Percentiles rank a stretch among this genome's conserved stretches.
Evolutionary conservation across 2,797 vertebrate genomes (phyloP).

Genomic region (Acanthurus leucopareius): DNA sequence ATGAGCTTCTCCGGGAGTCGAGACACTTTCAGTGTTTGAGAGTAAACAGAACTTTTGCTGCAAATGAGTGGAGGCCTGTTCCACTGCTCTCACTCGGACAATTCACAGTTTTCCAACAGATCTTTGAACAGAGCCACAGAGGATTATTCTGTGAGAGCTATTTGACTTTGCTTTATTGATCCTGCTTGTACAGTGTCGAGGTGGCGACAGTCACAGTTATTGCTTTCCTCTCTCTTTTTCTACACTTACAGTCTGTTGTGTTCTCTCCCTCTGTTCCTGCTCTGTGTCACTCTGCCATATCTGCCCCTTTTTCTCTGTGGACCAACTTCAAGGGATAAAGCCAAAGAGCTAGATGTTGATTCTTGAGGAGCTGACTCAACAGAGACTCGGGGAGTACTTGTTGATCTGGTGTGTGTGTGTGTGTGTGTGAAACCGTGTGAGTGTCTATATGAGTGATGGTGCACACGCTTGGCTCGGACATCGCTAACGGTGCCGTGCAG

Average conservation of each 20-base stretch:
- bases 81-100: conserved; percentile 32
- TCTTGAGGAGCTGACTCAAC: conserved; percentile 67
- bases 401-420: conserved; percentile 44
- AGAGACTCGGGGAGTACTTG: conserved; percentile 56
- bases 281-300: conserved; percentile 44
- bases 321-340: conserved; percentile 55
- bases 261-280: conserved; percentile 19
- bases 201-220: conserved; percentile 54
- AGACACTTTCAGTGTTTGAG: conserved; percentile 36
- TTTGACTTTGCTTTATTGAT: conserved; percentile 79
- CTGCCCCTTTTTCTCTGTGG: conserved; percentile 52
- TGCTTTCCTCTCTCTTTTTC: conserved; percentile 23
- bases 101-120: conserved; percentile 49
- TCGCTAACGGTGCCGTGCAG: conserved; percentile 40
- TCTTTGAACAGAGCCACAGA: conserved; percentile 69
- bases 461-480: conserved; percentile 49
- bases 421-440: neutral
- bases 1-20: conserved; percentile 9
- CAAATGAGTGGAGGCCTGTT: conserved; percentile 28
- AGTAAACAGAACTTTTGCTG: conserved; percentile 33
- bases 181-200: conserved; percentile 36
- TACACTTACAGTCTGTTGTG: conserved; percentile 5
- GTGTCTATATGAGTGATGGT: conserved; percentile 22
- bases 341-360: conserved; percentile 56
- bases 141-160: conserved; percentile 63